Evolutionary conservation across 2,797 vertebrate species (phyloP).

Genomic region (Anableps anableps): DNA sequence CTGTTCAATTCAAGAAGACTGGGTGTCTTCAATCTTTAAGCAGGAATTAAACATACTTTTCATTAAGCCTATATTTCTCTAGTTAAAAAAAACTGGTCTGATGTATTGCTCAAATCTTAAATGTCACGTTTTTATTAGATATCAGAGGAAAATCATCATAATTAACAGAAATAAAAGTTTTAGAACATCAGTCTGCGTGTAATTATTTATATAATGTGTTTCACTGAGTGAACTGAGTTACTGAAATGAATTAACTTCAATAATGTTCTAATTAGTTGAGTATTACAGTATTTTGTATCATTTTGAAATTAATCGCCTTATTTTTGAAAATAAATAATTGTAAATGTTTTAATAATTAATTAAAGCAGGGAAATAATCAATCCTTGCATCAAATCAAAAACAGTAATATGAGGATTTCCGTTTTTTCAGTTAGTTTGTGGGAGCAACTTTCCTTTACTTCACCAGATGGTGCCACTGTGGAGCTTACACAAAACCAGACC

Average conservation of each 20-base stretch:
- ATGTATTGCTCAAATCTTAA: background rate
- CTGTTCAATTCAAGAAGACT: background rate
- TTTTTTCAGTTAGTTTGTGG: background rate
- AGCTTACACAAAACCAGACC: slow-evolving; percentile 40
- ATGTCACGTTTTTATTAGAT: background rate
- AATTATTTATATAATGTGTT: background rate
- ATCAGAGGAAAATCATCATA: too few relatives aligned
- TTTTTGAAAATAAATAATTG: background rate
- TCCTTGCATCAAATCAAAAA: background rate
- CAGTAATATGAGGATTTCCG: background rate
- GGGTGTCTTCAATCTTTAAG: background rate
- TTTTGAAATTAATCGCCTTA: background rate
- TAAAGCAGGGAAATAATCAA: too few relatives aligned
- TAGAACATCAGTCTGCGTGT: background rate
- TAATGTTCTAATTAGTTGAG: background rate
- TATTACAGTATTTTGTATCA: background rate
- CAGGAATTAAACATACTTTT: background rate
- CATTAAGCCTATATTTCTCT: background rate
- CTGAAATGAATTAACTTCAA: background rate
- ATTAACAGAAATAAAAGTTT: background rate
- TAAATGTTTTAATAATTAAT: background rate
- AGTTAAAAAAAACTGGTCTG: background rate
- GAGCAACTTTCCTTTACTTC: slow-evolving; percentile 50
- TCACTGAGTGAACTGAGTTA: background rate
- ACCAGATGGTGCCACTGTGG: slow-evolving; percentile 76